These are phyloP conservation scores for Aphaenogaster ashmeadi DNA, from an alignment of 1,140 invertebrate species.

Conservation along the genomic window DNA sequence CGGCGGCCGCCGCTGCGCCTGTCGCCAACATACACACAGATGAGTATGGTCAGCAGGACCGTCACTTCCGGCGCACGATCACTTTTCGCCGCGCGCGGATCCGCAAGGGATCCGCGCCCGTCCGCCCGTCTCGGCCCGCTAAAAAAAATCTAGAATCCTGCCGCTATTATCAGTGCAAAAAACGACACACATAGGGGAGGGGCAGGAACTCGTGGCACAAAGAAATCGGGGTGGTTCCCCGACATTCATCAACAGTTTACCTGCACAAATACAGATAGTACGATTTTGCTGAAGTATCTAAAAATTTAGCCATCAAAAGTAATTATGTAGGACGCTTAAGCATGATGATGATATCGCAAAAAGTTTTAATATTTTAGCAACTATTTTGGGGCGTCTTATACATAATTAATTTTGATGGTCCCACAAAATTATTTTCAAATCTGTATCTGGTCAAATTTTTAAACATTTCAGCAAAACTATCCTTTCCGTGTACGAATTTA, in stretches of 20 bases:
- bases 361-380: no score
- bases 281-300: no score
- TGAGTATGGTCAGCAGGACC: slow-evolving; percentile 67
- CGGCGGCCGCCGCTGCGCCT: slow-evolving; percentile 91
- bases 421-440: no score
- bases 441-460: no score
- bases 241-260: no score
- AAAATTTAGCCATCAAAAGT: no score
- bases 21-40: slow-evolving; percentile 86
- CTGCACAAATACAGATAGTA: no score
- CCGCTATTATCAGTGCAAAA: slow-evolving; percentile 71
- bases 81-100: neutral
- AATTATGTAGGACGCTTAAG: no score
- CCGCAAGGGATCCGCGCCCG: neutral
- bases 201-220: slow-evolving; percentile 5
- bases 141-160: slow-evolving; percentile 52
- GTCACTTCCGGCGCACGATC: slow-evolving; percentile 11
- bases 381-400: no score
- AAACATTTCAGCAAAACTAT: no score
- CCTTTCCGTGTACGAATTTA: neutral
- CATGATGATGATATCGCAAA: no score
- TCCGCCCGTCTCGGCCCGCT: neutral
- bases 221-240: neutral
- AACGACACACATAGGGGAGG: slow-evolving; percentile 17
- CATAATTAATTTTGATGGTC: no score